Percentiles rank a stretch among this genome's conserved stretches.
Evolutionary conservation across 2,113 vertebrate species (phyloP).

Genomic region (Synchiropus splendidus): DNA sequence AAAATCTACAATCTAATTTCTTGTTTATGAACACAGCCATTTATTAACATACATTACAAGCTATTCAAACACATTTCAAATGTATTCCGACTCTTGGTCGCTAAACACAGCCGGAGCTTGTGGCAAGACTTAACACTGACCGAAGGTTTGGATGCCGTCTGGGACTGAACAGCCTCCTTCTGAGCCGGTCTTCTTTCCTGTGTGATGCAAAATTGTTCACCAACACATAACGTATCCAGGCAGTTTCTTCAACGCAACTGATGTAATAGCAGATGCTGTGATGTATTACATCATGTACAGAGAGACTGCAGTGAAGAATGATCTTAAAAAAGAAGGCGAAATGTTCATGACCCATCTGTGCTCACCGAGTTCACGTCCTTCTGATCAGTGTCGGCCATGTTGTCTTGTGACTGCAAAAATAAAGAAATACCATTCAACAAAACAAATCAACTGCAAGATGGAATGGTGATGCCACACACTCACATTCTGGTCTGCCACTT

Average conservation of each 20-base stretch:
- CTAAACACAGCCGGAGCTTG: neutral
- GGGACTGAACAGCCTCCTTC: constrained; percentile 51
- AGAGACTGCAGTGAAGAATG: too few species aligned
- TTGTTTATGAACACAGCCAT: neutral
- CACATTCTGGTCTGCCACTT: constrained; percentile 18
- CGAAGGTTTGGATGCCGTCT: constrained; percentile 3
- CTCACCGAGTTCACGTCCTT: constrained; percentile 49
- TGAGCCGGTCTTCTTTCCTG: constrained; percentile 56
- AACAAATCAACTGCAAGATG: neutral
- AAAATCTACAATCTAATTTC: neutral
- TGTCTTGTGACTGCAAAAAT: neutral
- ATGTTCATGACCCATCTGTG: neutral
- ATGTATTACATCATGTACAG: too few species aligned
- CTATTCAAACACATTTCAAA: too few species aligned
- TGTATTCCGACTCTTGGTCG: neutral
- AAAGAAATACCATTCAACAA: neutral
- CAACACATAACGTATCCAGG: too few species aligned
- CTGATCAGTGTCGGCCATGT: constrained; percentile 53
- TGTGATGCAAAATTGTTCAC: too few species aligned
- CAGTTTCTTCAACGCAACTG: too few species aligned
- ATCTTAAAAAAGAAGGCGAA: too few species aligned
- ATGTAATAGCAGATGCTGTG: too few species aligned
- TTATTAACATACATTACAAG: neutral
- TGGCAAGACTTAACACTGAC: constrained; percentile 29
- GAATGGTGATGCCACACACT: constrained; percentile 1